phyloP scores from a whole-genome alignment of 2,797 vertebrate genomes.

The Heterohyrax brucei region DNA sequence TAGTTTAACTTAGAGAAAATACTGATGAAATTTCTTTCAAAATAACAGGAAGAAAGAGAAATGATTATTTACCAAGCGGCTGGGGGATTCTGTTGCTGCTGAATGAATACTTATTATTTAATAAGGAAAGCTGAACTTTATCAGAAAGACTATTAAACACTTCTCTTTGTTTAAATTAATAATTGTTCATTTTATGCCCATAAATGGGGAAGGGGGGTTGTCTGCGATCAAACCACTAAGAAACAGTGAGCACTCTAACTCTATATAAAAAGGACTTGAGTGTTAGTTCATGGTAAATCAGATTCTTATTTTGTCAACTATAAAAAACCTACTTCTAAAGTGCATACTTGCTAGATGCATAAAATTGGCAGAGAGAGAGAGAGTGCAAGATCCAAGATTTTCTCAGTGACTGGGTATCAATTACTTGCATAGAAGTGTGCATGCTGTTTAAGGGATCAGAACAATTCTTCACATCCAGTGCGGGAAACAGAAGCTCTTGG shows the following conservation, averaged over 20 bases:
- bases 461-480: not conserved
- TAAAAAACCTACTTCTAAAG: not conserved
- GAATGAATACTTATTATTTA: conserved; percentile 17
- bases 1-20: conserved; percentile 70
- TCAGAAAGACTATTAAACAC: conserved; percentile 5
- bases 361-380: not conserved
- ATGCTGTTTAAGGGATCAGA: not conserved
- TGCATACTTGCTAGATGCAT: not conserved
- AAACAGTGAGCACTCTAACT: not conserved
- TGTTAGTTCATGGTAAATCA: not conserved
- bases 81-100: not conserved
- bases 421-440: not conserved
- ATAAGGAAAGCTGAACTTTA: not conserved
- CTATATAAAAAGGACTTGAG: not conserved
- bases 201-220: not conserved
- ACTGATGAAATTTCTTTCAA: conserved; percentile 62
- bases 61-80: not conserved
- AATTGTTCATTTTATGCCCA: conserved; percentile 3
- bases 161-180: not conserved
- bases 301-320: not conserved
- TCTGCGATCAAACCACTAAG: not conserved
- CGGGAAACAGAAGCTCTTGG: not conserved
- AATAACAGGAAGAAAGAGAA: conserved; percentile 46
- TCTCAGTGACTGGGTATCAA: not conserved
- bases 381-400: not conserved